These are phyloP conservation scores for Tamandua tetradactyla DNA, from an alignment of 2,797 vertebrate genomes.

Conservation along the genomic window DNA sequence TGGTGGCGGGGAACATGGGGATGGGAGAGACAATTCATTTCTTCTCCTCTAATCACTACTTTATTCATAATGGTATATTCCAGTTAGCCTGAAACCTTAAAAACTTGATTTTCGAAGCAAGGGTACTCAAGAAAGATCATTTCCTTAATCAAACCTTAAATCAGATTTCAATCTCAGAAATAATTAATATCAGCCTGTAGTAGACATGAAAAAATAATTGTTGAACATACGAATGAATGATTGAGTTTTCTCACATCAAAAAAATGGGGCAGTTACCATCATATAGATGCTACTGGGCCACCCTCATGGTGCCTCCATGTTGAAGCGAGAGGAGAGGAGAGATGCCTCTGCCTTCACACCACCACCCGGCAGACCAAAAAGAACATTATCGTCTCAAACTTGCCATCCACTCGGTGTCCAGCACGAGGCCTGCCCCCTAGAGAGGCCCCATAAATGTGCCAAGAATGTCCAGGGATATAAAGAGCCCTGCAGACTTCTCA, in stretches of 20 bases:
- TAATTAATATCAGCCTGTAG: neutral
- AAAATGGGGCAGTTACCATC: neutral
- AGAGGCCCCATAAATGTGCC: neutral
- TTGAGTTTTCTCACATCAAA: neutral
- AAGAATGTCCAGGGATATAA: neutral
- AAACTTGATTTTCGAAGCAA: constrained; percentile 10
- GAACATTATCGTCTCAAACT: neutral
- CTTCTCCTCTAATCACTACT: constrained; percentile 1
- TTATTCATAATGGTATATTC: neutral
- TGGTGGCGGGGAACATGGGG: neutral
- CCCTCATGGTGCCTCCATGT: neutral
- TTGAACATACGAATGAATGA: neutral
- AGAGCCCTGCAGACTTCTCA: neutral
- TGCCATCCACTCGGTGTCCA: neutral
- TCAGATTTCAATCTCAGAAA: constrained; percentile 31
- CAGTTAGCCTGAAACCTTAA: neutral
- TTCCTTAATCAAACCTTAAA: constrained; percentile 39
- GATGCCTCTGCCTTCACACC: neutral
- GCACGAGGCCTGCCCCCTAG: neutral
- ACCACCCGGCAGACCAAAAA: neutral
- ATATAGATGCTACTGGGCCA: neutral
- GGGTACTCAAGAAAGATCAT: constrained; percentile 25
- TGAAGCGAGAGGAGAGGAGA: neutral
- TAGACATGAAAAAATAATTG: neutral
- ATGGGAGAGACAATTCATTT: neutral